A percentile compares a stretch with the other conserved stretches of the same genome.
These are phyloP conservation scores for Tethya wilhelma DNA, from an alignment of 37 sponge, comb jelly and placozoan species.

Conservation along the genomic window DNA sequence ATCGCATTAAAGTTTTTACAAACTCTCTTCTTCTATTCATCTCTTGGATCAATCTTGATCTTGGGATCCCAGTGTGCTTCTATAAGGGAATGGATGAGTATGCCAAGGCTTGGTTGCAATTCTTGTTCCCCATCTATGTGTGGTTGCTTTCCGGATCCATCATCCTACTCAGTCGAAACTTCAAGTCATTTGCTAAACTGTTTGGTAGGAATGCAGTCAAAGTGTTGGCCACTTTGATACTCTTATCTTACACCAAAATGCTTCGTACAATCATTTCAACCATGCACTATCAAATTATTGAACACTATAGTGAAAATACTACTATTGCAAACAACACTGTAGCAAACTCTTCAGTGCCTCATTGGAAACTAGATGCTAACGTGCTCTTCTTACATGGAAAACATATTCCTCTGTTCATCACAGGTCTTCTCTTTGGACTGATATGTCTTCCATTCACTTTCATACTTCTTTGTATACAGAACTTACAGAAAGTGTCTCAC, in stretches of 20 bases:
- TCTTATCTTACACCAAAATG: constrained; percentile 29
- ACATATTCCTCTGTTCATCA: constrained; percentile 19
- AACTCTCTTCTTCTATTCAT: constrained; percentile 8
- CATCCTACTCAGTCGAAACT: constrained; percentile 2
- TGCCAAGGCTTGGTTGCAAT: constrained; percentile 7
- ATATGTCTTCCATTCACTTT: constrained; percentile 26
- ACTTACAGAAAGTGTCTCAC: constrained; percentile 11
- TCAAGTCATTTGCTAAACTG: not conserved
- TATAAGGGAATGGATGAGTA: constrained; percentile 49
- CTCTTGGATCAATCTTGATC: constrained; percentile 35
- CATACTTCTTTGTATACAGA: constrained; percentile 15
- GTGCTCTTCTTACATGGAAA: too few species aligned
- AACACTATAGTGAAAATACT: not conserved
- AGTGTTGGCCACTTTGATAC: constrained; percentile 23
- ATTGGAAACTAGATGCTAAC: too few species aligned
- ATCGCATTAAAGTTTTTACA: not conserved
- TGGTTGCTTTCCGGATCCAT: constrained; percentile 17
- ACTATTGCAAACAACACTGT: too few species aligned
- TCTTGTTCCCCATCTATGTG: constrained; percentile 32
- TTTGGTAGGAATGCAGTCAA: constrained; percentile 20
- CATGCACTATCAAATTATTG: not conserved
- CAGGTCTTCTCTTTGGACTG: not conserved
- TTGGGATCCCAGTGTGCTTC: constrained; percentile 31
- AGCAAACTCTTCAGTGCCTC: too few species aligned
- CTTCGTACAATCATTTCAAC: not conserved